Conservation (phyloP, 2,888 invertebrate species). For the Scaptomyza flava region DNA sequence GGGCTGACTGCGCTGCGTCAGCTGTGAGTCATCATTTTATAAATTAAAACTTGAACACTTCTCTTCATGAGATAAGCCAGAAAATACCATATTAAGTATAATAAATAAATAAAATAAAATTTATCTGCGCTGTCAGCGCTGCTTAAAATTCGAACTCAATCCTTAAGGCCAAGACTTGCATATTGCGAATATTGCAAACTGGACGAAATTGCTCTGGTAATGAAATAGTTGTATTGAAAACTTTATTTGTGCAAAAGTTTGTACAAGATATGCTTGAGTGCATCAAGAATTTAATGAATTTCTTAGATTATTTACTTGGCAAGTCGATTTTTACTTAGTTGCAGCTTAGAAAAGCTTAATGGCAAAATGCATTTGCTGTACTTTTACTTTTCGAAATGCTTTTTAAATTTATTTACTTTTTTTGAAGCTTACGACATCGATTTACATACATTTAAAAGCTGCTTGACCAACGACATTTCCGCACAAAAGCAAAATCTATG, state of each 20-base stretch:
- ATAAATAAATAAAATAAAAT: too few species aligned
- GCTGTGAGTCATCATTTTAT: conserved; percentile 13
- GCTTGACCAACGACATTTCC: conserved; percentile 4
- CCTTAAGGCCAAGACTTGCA: too few species aligned
- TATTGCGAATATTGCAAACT: too few species aligned
- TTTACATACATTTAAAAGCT: conserved; percentile 4
- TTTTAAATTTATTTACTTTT: not conserved
- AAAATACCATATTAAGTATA: too few species aligned
- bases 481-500: not conserved
- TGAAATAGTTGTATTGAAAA: not conserved
- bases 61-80: not conserved
- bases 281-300: not conserved
- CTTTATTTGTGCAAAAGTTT: not conserved
- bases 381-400: not conserved
- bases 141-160: too few species aligned
- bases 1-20: not conserved
- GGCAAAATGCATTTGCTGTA: not conserved
- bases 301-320: not conserved
- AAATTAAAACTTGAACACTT: conserved; percentile 30
- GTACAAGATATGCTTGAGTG: not conserved
- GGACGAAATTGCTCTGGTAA: not conserved
- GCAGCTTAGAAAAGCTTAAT: not conserved
- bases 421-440: conserved; percentile 10
- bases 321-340: not conserved
- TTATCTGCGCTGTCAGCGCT: too few species aligned